These are phyloP conservation scores for Drosophila varians DNA, from an alignment of 1,140 invertebrate species.

Conservation along the genomic window DNA sequence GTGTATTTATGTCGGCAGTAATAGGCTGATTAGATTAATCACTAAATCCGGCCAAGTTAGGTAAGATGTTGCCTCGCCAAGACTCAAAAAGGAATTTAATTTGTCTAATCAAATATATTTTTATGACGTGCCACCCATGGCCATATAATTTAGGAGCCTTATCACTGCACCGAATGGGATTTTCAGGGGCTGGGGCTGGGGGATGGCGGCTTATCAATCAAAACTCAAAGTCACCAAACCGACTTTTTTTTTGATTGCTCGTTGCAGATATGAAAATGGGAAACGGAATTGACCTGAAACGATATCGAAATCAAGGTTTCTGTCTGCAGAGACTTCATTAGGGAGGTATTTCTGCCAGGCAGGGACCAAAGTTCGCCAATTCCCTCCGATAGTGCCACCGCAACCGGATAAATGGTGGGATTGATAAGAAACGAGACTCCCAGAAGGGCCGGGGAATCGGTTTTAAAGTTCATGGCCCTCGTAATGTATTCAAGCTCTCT, in stretches of 20 bases:
- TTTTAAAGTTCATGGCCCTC: slow-evolving; percentile 50
- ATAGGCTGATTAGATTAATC: slow-evolving; percentile 27
- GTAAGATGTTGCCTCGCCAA: slow-evolving; percentile 25
- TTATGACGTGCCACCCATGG: slow-evolving; percentile 45
- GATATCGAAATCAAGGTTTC: slow-evolving; percentile 12
- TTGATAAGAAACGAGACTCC: slow-evolving; percentile 27
- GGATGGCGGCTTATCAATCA: slow-evolving; percentile 55
- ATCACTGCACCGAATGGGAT: slow-evolving; percentile 41
- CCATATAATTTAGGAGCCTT: slow-evolving; percentile 40
- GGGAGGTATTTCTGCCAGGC: not conserved
- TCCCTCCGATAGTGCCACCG: slow-evolving; percentile 23
- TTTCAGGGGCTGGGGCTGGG: slow-evolving; percentile 14
- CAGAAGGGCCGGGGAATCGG: not conserved
- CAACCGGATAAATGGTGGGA: slow-evolving; percentile 33
- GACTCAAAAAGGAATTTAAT: slow-evolving; percentile 42
- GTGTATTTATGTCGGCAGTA: slow-evolving; percentile 24
- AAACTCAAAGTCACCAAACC: slow-evolving; percentile 44
- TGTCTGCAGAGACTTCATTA: slow-evolving; percentile 18
- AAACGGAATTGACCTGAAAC: slow-evolving; percentile 24
- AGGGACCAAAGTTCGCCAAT: slow-evolving; percentile 29
- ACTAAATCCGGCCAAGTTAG: slow-evolving; percentile 38
- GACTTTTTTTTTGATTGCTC: slow-evolving; percentile 25
- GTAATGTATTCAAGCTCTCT: slow-evolving; percentile 54
- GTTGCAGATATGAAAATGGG: slow-evolving; percentile 31
- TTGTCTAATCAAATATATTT: slow-evolving; percentile 56